Base-by-base conservation (phyloP, 2,797 vertebrate genomes). In the Anguilla marmorata region DNA sequence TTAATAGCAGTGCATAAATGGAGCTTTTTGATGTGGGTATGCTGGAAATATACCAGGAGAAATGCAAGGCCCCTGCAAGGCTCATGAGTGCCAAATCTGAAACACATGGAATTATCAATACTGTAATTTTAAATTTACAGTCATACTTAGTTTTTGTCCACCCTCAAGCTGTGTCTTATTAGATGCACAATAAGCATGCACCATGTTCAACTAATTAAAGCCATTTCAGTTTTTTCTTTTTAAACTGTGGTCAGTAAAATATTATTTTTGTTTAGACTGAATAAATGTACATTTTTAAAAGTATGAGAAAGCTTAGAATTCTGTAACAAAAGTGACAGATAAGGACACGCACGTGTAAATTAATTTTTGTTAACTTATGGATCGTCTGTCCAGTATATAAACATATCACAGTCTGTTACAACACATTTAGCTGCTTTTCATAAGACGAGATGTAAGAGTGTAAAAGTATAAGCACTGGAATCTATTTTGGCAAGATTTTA, bases 321-420 rank as follows among this genome's bases (percentile, higher is more conserved):
- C 14, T 84, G 2, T 80, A 45, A 85, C 48, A 27, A 63, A 85
- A 88, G 86, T 93, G 88, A 85, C 87, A 91, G 88, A 30, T 89
- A 87, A 89, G 16, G 0, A 16, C 89, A 91, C 16, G 89, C 91
- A 87, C 89, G 45, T 82, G 21, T 48, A 50, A 9, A 48, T 82
- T 16, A 14, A 37, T 74, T 41, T 79, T 79, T 79, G 74, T 79
- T 79, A 79, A 79, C 74, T 56, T 84, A 52, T 58, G 52, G 82
- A 27, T 84, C n/a, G 82, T 84, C 50, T 84, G 82, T 84, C 52
- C 50, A 58, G 21, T 74, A 85, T 84, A 79, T 85, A 50, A 48
- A 54, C 37, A 80, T 72, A 45, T 86, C 45, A 79, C 86, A 86
- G 93, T 91, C 90, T 90, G 90, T 92, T 92, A 89, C 66, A 91